Conservation (phyloP, 2,113 vertebrate genomes). For the Campylomormyrus numenius region DNA sequence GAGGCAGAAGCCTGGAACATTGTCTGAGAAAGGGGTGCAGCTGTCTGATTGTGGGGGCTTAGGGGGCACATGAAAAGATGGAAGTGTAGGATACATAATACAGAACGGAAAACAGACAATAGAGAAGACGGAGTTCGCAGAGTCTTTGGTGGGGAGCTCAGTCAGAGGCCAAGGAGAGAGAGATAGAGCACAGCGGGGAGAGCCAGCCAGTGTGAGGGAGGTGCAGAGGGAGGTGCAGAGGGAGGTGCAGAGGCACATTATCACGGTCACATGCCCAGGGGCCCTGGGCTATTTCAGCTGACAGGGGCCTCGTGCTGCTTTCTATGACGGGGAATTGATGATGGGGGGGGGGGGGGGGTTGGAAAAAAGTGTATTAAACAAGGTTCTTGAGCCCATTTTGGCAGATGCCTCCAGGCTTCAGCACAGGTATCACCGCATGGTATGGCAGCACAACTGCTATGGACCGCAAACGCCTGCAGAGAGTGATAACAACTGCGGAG, state of each 20-base stretch:
- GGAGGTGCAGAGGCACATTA: not conserved
- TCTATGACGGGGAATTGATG: not conserved
- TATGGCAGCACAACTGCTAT: too few species aligned
- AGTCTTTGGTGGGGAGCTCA: not conserved
- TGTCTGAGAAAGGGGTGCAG: not conserved
- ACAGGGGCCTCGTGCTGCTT: not conserved
- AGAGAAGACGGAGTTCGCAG: not conserved
- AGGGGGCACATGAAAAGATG: not conserved
- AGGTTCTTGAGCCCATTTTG: not conserved
- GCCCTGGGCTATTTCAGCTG: not conserved
- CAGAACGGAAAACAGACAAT: not conserved
- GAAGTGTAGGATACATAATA: not conserved
- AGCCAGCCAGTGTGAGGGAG: not conserved
- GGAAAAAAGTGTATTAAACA: not conserved
- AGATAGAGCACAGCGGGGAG: not conserved
- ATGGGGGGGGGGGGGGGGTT: too few species aligned
- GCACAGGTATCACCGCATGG: too few species aligned
- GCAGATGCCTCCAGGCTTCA: not conserved
- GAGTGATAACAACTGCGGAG: too few species aligned
- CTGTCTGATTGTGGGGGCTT: not conserved
- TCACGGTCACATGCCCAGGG: not conserved
- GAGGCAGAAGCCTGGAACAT: not conserved
- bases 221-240: too few species aligned
- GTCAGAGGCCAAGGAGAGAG: not conserved
- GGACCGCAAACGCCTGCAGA: too few species aligned